These are phyloP conservation scores for Acomys russatus DNA, from an alignment of 2,797 vertebrate genomes.

Conservation along the genomic window DNA sequence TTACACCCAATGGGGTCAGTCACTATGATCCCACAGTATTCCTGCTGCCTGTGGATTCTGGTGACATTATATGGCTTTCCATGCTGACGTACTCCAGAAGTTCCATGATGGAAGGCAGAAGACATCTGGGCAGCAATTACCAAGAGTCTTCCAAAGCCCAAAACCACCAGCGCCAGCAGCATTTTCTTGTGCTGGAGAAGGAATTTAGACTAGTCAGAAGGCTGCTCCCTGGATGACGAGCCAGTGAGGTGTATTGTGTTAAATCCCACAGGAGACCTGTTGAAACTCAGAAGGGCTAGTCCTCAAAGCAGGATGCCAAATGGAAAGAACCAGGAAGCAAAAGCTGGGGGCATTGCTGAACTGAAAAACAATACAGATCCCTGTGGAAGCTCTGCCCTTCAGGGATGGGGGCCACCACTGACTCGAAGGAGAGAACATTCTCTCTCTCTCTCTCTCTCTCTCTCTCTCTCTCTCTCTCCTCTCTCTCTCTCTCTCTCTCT, in stretches of 20 bases:
- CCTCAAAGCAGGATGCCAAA: background rate
- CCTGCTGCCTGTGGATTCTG: background rate
- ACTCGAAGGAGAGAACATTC: background rate
- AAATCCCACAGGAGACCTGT: background rate
- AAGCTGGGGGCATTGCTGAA: background rate
- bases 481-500: too few species aligned
- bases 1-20: background rate
- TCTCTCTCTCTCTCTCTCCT: too few species aligned
- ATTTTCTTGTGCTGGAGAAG: background rate
- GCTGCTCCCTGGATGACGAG: background rate
- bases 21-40: background rate
- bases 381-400: too few species aligned
- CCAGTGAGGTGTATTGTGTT: background rate
- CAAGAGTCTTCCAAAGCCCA: background rate
- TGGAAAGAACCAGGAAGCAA: background rate
- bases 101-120: background rate
- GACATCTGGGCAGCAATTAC: background rate
- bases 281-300: background rate
- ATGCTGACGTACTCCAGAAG: background rate
- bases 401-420: background rate
- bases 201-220: background rate
- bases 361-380: background rate
- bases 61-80: background rate
- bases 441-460: too few species aligned
- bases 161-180: background rate